These are phyloP conservation scores for Choristoneura rosaceana DNA, from an alignment of 2,888 invertebrate genomes.

Conservation along the genomic window DNA sequence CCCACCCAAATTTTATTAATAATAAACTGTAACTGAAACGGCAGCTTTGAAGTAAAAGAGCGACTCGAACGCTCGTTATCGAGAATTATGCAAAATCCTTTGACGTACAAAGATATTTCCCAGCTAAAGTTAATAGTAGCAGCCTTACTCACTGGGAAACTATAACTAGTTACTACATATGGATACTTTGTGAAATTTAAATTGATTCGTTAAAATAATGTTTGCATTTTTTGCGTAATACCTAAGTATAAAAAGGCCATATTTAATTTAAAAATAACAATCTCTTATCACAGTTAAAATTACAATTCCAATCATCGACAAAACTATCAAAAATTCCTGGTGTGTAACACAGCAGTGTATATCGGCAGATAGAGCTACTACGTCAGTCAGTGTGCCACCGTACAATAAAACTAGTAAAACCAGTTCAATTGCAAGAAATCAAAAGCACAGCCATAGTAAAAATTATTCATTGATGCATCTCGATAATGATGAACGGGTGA, in stretches of 20 bases:
- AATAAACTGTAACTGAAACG: slow-evolving; percentile 84
- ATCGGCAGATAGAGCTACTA: too few relatives aligned
- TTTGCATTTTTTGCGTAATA: neutral
- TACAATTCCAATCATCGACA: too few relatives aligned
- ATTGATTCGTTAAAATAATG: slow-evolving; percentile 20
- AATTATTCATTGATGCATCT: slow-evolving; percentile 39
- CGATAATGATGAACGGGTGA: slow-evolving; percentile 46
- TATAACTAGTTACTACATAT: slow-evolving; percentile 29
- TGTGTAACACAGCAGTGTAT: too few relatives aligned
- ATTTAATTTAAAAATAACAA: too few relatives aligned
- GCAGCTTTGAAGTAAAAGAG: slow-evolving; percentile 80
- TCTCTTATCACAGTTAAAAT: too few relatives aligned
- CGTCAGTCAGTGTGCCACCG: too few relatives aligned
- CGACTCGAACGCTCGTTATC: slow-evolving; percentile 81
- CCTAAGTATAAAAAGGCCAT: too few relatives aligned
- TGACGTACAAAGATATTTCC: slow-evolving; percentile 71
- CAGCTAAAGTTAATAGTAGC: slow-evolving; percentile 47
- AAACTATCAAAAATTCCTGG: neutral
- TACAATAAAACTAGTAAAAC: neutral
- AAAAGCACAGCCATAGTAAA: slow-evolving; percentile 13
- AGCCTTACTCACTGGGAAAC: slow-evolving; percentile 33
- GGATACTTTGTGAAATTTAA: slow-evolving; percentile 29
- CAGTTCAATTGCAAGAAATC: neutral
- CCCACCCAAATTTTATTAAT: slow-evolving; percentile 84
- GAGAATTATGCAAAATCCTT: slow-evolving; percentile 82